Conservation (phyloP, 2,797 vertebrate genomes). For the Argentina silus region DNA sequence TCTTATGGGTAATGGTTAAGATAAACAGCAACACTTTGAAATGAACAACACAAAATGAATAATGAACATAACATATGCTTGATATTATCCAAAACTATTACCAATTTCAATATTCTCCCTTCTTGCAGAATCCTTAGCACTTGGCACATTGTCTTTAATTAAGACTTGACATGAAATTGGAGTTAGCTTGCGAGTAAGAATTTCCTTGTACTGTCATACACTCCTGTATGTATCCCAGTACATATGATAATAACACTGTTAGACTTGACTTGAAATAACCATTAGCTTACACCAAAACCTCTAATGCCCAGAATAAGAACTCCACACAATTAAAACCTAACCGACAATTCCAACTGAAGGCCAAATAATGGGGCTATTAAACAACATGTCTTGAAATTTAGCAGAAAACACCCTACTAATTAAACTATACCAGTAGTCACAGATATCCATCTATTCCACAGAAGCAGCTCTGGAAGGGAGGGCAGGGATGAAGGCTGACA, state of each 20-base stretch:
- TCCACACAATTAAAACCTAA: constrained; percentile 40
- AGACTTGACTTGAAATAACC: too few relatives aligned
- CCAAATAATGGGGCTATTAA: constrained; percentile 67
- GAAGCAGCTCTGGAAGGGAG: constrained; percentile 69
- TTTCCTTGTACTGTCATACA: constrained; percentile 5
- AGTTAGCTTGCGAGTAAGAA: background rate
- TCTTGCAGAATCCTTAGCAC: background rate
- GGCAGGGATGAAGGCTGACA: constrained; percentile 68
- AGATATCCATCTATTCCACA: constrained; percentile 60
- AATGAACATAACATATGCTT: background rate
- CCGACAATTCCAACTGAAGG: constrained; percentile 61
- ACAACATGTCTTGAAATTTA: constrained; percentile 43
- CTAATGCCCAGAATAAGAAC: constrained; percentile 49
- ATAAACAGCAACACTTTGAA: background rate
- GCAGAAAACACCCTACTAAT: constrained; percentile 47
- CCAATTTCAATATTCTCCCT: background rate
- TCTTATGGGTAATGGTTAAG: background rate
- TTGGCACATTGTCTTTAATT: background rate
- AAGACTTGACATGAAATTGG: background rate
- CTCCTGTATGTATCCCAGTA: too few relatives aligned
- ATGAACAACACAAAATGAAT: background rate
- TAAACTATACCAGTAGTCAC: constrained; percentile 40
- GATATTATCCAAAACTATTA: background rate
- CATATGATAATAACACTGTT: too few relatives aligned
- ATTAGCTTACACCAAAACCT: background rate